Evolutionary conservation across 2,888 invertebrate genomes (phyloP), one percentile per base, ranked within the genome.

Genomic region (Eristalinus aeneus): DNA sequence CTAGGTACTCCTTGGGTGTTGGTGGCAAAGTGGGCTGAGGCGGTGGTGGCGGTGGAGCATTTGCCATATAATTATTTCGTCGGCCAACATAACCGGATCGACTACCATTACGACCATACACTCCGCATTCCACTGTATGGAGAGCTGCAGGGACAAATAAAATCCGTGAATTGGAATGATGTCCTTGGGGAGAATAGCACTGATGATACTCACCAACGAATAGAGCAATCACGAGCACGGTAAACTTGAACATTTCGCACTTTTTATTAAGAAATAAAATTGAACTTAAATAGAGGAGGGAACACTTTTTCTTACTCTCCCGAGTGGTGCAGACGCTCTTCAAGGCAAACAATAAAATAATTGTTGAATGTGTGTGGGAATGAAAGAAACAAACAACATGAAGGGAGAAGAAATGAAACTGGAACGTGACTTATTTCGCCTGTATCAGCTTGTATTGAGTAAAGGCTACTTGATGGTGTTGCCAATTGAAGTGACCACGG

Each of bases 1-100:
- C 91, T 78, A 92, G 88, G 79, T 90, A 91, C 73, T 92, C 91
- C 79, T 92, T 92, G 20, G 91, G 89, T 23, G 92, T 91, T 73
- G 89, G 89, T 9, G 90, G 89, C n/a, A 89, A 82, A 61, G 90
- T 88, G 31, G 89, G 86, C 46, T 87, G 83, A 2, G 90, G 89
- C 2, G 89, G 87, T 8, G 89, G 80, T 56, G 89, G 80, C 46
- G 65, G 46, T 68, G 76, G 69, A 3, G 69, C 73, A 27, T 65
- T 73, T 22, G 58, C 79, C 16, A 84, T 27, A 81, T 89, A 88
- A 87, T 88, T 85, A 32, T 85, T 80, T 69, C 89, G 88, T 34
- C 88, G 84, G 34, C 89, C 84, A 27, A 74, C 68, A 78, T 82
- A 86, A 78, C 74, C 56, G 54, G 74, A 82, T 74, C 86, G 73